Conservation (phyloP, 2,888 invertebrate genomes). For the Lithophane semibrunnea region DNA sequence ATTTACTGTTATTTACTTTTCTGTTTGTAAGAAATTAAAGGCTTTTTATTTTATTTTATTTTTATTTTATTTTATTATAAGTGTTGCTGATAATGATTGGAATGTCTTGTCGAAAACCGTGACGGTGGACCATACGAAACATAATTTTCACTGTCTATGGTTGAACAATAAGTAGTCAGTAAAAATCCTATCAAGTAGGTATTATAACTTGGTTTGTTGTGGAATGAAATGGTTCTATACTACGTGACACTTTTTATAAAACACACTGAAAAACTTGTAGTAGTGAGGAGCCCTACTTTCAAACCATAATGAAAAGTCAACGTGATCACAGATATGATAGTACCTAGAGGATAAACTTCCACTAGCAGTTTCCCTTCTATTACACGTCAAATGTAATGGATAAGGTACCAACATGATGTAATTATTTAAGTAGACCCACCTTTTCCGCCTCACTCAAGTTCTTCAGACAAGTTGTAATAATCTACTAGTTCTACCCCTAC, state of each 20-base stretch:
- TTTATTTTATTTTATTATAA: too few species aligned
- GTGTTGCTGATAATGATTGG: not conserved
- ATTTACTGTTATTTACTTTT: too few species aligned
- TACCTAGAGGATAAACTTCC: not conserved
- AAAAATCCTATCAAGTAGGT: not conserved
- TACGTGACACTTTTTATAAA: not conserved
- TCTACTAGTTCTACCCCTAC: slow-evolving; percentile 10
- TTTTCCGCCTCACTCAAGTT: slow-evolving; percentile 9
- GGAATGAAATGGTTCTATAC: too few species aligned
- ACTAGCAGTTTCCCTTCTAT: not conserved
- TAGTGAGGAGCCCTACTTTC: not conserved
- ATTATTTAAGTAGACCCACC: slow-evolving; percentile 27
- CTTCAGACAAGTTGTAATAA: slow-evolving; percentile 3
- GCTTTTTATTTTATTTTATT: too few species aligned
- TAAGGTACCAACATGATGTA: slow-evolving; percentile 6
- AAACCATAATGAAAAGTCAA: slow-evolving; percentile 6
- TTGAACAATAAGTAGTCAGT: not conserved
- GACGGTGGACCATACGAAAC: not conserved
- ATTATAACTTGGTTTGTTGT: not conserved
- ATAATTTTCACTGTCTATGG: not conserved
- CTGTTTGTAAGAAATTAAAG: too few species aligned
- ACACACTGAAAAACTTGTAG: not conserved
- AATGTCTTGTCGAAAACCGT: not conserved
- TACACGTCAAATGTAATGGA: not conserved
- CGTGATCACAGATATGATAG: slow-evolving; percentile 12